Conservation (phyloP, 2,888 invertebrate species). For the Polyploca ridens region DNA sequence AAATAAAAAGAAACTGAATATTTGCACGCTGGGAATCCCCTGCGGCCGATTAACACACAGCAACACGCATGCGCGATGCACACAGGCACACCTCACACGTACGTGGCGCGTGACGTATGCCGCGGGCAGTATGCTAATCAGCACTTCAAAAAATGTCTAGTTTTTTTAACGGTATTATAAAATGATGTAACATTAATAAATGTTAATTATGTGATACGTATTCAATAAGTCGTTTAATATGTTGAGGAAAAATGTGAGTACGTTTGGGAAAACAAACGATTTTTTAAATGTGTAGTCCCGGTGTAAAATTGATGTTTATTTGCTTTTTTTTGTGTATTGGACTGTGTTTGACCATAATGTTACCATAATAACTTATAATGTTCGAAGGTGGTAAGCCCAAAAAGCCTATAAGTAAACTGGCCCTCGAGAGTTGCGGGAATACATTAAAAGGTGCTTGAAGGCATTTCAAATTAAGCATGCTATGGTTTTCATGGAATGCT, state of each 20-base stretch:
- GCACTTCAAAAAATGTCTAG: constrained; percentile 45
- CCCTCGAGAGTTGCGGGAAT: too few species aligned
- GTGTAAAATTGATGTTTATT: not conserved
- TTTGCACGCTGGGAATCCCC: constrained; percentile 73
- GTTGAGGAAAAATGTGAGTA: not conserved
- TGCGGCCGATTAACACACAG: constrained; percentile 33
- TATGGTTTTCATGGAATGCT: too few species aligned
- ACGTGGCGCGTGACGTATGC: constrained; percentile 33
- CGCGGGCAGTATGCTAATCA: constrained; percentile 44
- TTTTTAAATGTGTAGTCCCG: too few species aligned
- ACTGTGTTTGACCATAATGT: too few species aligned
- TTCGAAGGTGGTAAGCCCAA: too few species aligned
- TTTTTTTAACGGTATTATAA: constrained; percentile 27
- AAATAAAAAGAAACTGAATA: constrained; percentile 25
- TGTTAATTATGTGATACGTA: constrained; percentile 3
- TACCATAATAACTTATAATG: too few species aligned
- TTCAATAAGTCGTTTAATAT: not conserved
- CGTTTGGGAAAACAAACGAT: not conserved
- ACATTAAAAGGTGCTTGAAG: too few species aligned
- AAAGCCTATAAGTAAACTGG: too few species aligned
- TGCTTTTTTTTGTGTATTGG: not conserved
- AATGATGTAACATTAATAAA: constrained; percentile 3
- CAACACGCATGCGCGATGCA: constrained; percentile 27
- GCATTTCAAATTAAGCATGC: too few species aligned
- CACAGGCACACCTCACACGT: constrained; percentile 26